phyloP scores from a whole-genome alignment of 2,113 vertebrate genomes.

The Chaetodon trifascialis region DNA sequence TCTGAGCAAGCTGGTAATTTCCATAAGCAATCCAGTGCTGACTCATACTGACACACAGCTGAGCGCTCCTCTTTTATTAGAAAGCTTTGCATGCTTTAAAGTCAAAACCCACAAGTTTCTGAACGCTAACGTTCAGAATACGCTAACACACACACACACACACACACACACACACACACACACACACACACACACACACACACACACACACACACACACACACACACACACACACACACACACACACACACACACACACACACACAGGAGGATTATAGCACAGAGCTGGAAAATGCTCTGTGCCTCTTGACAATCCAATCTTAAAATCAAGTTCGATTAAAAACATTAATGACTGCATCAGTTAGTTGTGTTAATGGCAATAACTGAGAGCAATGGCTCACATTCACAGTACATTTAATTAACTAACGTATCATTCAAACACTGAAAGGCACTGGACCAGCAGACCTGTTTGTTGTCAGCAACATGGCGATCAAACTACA shows the following conservation, averaged over 20 bases:
- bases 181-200: background rate
- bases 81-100: constrained; percentile 32
- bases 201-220: background rate
- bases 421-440: constrained; percentile 13
- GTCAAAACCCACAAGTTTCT: constrained; percentile 25
- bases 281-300: constrained; percentile 3
- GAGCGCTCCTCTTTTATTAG: constrained; percentile 37
- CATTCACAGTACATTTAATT: background rate
- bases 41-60: constrained; percentile 61
- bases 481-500: constrained; percentile 32
- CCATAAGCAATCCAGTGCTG: constrained; percentile 62
- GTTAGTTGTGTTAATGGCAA: background rate
- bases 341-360: background rate
- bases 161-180: too few relatives aligned
- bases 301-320: background rate
- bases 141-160: background rate
- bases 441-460: background rate
- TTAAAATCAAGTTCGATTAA: background rate
- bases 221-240: background rate
- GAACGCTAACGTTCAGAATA: background rate
- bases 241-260: too few relatives aligned
- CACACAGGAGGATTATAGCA: background rate
- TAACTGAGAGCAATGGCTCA: background rate
- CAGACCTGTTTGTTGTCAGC: constrained; percentile 8
- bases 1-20: constrained; percentile 58